A percentile compares a stretch with the other conserved stretches of the same genome.
Evolutionary conservation across 1,140 invertebrate genomes (phyloP).

Genomic region (Cherax destructor): DNA sequence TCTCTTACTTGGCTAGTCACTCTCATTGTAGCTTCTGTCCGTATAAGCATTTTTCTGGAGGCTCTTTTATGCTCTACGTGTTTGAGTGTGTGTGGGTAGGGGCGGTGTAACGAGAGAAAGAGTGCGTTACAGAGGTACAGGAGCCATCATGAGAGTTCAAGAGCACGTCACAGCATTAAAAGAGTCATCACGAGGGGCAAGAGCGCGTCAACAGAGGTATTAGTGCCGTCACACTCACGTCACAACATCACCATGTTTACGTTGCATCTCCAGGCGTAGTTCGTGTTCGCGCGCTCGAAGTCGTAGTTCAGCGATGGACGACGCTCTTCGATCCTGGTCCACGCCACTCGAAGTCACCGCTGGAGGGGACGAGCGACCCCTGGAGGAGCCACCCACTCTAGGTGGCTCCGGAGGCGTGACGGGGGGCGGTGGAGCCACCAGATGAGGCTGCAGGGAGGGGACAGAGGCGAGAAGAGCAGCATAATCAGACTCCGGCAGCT

Average conservation of each 20-base stretch:
- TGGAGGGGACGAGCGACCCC: constrained; percentile 30
- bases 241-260: constrained; percentile 83
- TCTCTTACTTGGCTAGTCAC: constrained; percentile 1
- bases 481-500: constrained; percentile 61
- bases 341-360: constrained; percentile 30
- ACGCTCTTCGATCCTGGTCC: constrained; percentile 69
- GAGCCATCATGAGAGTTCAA: no score
- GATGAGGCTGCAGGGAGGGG: constrained; percentile 40
- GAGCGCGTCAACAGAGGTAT: neutral
- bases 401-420: constrained; percentile 29
- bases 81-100: neutral
- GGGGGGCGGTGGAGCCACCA: constrained; percentile 40
- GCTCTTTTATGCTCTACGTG: no score
- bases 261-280: constrained; percentile 86
- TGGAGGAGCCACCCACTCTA: neutral
- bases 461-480: constrained; percentile 45
- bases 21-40: neutral
- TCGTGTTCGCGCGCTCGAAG: constrained; percentile 95
- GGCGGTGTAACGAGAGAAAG: neutral
- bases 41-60: no score
- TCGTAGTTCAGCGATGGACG: constrained; percentile 78
- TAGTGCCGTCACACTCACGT: constrained; percentile 9
- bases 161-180: no score
- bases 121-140: neutral
- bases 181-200: no score